Percentiles rank a stretch among this genome's conserved stretches.
phyloP scores from a whole-genome alignment of 2,888 invertebrate species.

The Ormyrus nitidulus region DNA sequence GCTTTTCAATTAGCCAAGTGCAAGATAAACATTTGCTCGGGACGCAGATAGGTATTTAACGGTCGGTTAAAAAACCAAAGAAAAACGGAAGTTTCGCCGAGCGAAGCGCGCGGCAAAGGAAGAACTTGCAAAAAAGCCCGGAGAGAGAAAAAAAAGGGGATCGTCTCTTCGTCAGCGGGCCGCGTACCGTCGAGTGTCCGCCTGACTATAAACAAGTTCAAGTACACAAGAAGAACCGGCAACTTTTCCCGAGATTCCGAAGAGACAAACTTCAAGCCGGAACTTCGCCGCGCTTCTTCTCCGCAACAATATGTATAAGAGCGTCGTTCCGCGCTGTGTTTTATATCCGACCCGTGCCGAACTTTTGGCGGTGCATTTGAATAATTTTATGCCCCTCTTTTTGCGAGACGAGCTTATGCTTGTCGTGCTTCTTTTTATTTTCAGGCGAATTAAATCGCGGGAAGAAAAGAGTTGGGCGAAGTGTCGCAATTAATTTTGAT shows the following conservation, averaged over 20 bases:
- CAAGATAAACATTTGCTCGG: slow-evolving; percentile 13
- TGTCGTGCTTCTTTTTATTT: too few relatives aligned
- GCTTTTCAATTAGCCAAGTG: too few relatives aligned
- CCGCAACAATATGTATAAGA: slow-evolving; percentile 10
- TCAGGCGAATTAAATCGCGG: too few relatives aligned
- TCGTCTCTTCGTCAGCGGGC: not conserved
- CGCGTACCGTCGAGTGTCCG: not conserved
- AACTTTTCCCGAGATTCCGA: slow-evolving; percentile 34
- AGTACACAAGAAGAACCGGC: not conserved
- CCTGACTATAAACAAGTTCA: slow-evolving; percentile 15
- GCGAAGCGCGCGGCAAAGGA: not conserved
- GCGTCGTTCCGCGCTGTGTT: not conserved
- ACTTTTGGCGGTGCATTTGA: too few relatives aligned
- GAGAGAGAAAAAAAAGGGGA: not conserved
- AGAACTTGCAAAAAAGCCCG: too few relatives aligned
- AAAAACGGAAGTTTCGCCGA: not conserved
- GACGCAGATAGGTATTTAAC: slow-evolving; percentile 33
- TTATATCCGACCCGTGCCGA: too few relatives aligned
- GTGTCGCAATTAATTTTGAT: too few relatives aligned
- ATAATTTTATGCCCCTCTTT: too few relatives aligned
- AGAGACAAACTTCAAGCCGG: slow-evolving; percentile 1
- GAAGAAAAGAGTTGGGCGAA: not conserved
- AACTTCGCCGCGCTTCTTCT: not conserved
- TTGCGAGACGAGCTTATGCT: too few relatives aligned
- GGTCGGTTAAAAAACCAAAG: slow-evolving; percentile 24